Conservation (phyloP, 2,113 vertebrate species). For the Triplophysa dalaica region DNA sequence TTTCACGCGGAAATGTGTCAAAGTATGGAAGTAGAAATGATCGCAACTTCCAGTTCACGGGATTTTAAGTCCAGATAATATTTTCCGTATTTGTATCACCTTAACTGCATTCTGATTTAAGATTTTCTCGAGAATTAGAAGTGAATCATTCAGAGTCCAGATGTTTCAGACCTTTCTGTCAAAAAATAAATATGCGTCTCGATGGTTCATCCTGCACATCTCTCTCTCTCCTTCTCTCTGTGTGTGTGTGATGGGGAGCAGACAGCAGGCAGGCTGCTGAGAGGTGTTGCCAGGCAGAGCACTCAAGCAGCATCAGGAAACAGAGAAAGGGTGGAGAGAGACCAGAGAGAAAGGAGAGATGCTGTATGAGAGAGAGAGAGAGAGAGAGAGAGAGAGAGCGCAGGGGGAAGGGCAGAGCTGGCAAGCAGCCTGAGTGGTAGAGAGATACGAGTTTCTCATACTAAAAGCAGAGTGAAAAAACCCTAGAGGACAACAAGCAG, state of each 20-base stretch:
- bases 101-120: not conserved
- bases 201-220: not conserved
- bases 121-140: not conserved
- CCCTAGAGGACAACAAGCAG: conserved; percentile 15
- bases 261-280: conserved; percentile 51
- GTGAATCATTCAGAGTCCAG: not conserved
- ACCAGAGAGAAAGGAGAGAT: conserved; percentile 30
- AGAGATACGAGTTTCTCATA: conserved; percentile 48
- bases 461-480: conserved; percentile 40
- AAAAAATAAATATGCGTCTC: not conserved
- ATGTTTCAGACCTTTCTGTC: not conserved
- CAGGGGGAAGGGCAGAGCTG: conserved; percentile 48
- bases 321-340: conserved; percentile 47
- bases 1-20: too few species aligned
- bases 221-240: not conserved
- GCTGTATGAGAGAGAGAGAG: conserved; percentile 24
- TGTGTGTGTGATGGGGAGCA: conserved; percentile 43
- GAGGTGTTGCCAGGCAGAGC: conserved; percentile 61
- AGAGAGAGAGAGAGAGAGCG: not conserved
- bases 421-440: conserved; percentile 55
- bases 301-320: conserved; percentile 47
- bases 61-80: not conserved
- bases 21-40: too few species aligned
- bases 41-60: too few species aligned
- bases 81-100: not conserved